Evolutionary conservation across 2,113 vertebrate genomes (phyloP).

Genomic region (Cathartes aura): DNA sequence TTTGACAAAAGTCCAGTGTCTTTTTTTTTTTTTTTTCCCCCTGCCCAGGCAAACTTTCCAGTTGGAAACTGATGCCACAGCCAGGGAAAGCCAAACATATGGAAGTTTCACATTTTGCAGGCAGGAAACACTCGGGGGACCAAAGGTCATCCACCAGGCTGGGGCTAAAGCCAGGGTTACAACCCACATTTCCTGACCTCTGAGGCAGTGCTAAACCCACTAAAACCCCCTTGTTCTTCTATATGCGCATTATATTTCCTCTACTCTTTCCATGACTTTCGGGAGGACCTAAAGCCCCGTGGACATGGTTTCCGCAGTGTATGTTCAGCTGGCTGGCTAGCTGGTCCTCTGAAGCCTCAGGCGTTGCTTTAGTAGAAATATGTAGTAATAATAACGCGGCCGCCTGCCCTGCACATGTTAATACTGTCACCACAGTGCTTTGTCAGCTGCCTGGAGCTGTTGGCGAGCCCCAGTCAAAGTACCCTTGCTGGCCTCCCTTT

Average conservation of each 20-base stretch:
- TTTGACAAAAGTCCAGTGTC: slow-evolving; percentile 42
- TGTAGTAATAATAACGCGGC: neutral
- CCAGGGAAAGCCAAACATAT: slow-evolving; percentile 60
- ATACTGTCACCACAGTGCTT: slow-evolving; percentile 21
- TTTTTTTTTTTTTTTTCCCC: neutral
- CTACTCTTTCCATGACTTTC: neutral
- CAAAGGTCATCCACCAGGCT: slow-evolving; percentile 55
- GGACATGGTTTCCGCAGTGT: slow-evolving; percentile 3
- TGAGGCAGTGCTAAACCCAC: slow-evolving; percentile 2
- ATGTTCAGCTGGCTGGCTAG: slow-evolving; percentile 39
- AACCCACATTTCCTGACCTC: slow-evolving; percentile 60
- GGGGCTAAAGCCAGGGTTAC: slow-evolving; percentile 29
- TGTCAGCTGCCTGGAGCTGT: slow-evolving; percentile 40
- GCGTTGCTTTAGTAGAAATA: neutral
- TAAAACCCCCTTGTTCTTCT: slow-evolving; percentile 9
- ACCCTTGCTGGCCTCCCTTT: slow-evolving; percentile 8
- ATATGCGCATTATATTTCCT: neutral
- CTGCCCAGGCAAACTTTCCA: slow-evolving; percentile 53
- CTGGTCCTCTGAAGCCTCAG: neutral
- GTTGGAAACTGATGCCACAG: slow-evolving; percentile 61
- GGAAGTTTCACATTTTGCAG: slow-evolving; percentile 62
- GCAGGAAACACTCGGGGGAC: slow-evolving; percentile 36
- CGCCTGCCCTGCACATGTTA: neutral
- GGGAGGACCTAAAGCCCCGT: neutral
- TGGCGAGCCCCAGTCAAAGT: neutral